Evolutionary conservation across 1,140 invertebrate genomes (phyloP).

Genomic region (Drosophila sproati): DNA sequence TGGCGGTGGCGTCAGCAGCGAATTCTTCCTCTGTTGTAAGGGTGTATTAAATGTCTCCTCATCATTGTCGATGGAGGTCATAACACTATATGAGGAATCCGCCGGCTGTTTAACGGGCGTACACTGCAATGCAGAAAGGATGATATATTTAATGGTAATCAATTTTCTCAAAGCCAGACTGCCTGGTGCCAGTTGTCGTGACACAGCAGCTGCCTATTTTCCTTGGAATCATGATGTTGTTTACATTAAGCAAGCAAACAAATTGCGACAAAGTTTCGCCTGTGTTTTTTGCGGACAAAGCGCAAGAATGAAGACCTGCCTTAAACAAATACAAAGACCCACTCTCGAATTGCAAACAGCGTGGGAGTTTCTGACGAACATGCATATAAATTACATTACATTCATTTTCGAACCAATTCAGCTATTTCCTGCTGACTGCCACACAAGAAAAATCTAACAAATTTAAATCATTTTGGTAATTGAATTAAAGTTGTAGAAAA

Average conservation of each 20-base stretch:
- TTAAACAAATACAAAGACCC: neutral
- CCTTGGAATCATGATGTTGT: conserved; percentile 54
- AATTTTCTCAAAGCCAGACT: conserved; percentile 49
- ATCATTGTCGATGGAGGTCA: conserved; percentile 56
- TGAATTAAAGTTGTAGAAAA: too few species aligned
- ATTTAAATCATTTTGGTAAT: too few species aligned
- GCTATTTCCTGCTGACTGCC: too few species aligned
- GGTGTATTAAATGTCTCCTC: conserved; percentile 57
- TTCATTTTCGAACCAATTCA: neutral
- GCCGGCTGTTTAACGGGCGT: conserved; percentile 79
- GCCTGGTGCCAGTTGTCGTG: conserved; percentile 55
- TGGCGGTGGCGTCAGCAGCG: conserved; percentile 69
- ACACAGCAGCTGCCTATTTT: conserved; percentile 71
- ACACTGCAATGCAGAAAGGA: conserved; percentile 49
- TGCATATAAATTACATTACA: neutral
- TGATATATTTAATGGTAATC: conserved; percentile 1
- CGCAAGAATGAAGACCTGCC: conserved; percentile 42
- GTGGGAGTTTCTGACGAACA: conserved; percentile 35
- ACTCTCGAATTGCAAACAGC: conserved; percentile 43
- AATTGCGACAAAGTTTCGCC: conserved; percentile 17
- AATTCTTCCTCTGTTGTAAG: conserved; percentile 45
- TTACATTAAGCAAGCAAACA: conserved; percentile 36
- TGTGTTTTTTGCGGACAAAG: conserved; percentile 26
- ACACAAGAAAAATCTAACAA: neutral
- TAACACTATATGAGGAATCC: conserved; percentile 67